Conservation (phyloP, 2,797 vertebrate species). For the Lithobates sylvaticus region DNA sequence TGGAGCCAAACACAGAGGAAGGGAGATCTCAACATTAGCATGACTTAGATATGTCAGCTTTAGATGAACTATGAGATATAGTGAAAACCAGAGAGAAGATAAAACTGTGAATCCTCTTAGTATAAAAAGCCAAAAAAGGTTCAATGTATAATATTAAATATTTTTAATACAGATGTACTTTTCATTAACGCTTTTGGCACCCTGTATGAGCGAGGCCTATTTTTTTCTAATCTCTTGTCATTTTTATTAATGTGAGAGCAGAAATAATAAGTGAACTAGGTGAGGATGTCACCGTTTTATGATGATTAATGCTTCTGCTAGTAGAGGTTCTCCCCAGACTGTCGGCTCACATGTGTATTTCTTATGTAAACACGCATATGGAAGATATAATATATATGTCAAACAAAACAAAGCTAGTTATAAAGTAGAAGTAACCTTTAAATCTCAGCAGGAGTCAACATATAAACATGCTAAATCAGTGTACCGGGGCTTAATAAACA, state of each 20-base stretch:
- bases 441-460: slow-evolving; percentile 86
- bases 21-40: too few species aligned
- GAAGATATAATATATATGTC: slow-evolving; percentile 84
- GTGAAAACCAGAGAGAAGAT: background rate
- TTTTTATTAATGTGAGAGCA: slow-evolving; percentile 56
- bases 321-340: slow-evolving; percentile 79
- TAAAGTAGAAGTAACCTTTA: slow-evolving; percentile 80
- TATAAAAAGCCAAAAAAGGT: background rate
- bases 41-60: too few species aligned
- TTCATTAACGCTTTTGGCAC: slow-evolving; percentile 48
- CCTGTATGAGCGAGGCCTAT: background rate
- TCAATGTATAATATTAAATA: slow-evolving; percentile 4
- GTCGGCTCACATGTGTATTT: slow-evolving; percentile 81
- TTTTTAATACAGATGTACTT: slow-evolving; percentile 40
- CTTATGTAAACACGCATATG: slow-evolving; percentile 78
- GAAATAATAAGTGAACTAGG: slow-evolving; percentile 51
- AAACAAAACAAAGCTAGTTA: slow-evolving; percentile 84
- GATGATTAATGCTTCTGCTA: slow-evolving; percentile 67
- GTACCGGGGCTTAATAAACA: slow-evolving; percentile 78
- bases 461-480: slow-evolving; percentile 82
- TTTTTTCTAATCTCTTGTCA: slow-evolving; percentile 54
- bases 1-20: too few species aligned
- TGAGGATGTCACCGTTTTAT: slow-evolving; percentile 62
- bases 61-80: background rate
- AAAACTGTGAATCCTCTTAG: background rate